These are phyloP conservation scores for Tautogolabrus adspersus DNA, from an alignment of 2,113 vertebrate genomes.

Conservation along the genomic window DNA sequence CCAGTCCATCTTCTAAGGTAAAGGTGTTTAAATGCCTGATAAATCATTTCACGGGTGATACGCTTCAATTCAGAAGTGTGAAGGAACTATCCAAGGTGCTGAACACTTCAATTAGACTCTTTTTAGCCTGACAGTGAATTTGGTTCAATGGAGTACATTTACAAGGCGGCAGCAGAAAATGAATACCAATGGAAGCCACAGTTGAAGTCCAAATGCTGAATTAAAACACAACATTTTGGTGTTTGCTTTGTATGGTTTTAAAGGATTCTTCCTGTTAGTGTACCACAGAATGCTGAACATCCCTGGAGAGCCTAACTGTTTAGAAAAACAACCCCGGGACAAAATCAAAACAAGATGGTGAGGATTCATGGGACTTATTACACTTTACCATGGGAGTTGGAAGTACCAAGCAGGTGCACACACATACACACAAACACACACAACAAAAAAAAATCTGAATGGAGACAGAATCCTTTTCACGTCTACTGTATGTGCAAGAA, in stretches of 20 bases:
- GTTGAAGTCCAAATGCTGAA: constrained; percentile 3
- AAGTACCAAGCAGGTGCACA: constrained; percentile 59
- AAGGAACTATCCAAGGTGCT: constrained; percentile 81
- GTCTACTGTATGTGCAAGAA: constrained; percentile 49
- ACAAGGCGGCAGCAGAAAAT: constrained; percentile 8
- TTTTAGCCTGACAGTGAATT: constrained; percentile 5
- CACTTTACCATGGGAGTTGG: constrained; percentile 55
- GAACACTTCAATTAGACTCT: constrained; percentile 43
- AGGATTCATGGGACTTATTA: constrained; percentile 73
- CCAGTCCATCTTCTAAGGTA: constrained; percentile 1
- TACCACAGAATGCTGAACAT: constrained; percentile 32
- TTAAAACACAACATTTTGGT: background rate
- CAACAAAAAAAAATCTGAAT: constrained; percentile 37
- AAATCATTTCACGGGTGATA: constrained; percentile 20
- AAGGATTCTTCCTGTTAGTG: constrained; percentile 15
- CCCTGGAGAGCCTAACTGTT: constrained; percentile 56
- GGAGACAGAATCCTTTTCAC: constrained; percentile 41
- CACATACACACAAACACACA: constrained; percentile 22
- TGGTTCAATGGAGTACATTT: constrained; percentile 1
- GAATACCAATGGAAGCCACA: background rate
- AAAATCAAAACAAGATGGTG: constrained; percentile 71
- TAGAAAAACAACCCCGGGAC: constrained; percentile 74
- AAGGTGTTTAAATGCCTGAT: constrained; percentile 16
- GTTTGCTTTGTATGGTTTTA: background rate
- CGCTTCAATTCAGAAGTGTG: constrained; percentile 12